Percentiles rank a stretch among this genome's conserved stretches.
Evolutionary conservation across 1,140 invertebrate species (phyloP).

Genomic region (Choristoneura fumiferana): DNA sequence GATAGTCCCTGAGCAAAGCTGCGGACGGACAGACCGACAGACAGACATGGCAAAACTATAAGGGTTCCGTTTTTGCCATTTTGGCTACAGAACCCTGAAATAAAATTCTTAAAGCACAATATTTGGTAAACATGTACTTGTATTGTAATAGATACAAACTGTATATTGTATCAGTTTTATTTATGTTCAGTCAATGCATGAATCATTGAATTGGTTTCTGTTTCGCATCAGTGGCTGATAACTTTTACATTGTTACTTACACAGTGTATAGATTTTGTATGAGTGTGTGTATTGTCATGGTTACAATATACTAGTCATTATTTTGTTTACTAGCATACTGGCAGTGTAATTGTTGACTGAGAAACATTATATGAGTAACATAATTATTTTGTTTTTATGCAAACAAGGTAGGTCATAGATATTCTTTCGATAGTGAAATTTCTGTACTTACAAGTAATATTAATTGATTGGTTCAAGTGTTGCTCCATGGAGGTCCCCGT

Average conservation of each 20-base stretch:
- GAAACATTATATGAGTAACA: background rate
- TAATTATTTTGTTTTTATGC: background rate
- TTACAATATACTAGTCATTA: slow-evolving; percentile 2
- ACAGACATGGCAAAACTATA: too few relatives aligned
- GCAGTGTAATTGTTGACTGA: background rate
- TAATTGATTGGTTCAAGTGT: too few relatives aligned
- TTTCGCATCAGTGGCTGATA: slow-evolving; percentile 5
- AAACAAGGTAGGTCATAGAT: background rate
- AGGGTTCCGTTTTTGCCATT: too few relatives aligned
- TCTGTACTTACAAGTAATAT: too few relatives aligned
- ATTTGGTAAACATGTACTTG: too few relatives aligned
- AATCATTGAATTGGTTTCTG: background rate
- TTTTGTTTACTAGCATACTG: slow-evolving; percentile 2
- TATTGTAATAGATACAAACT: slow-evolving; percentile 3
- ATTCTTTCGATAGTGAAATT: too few relatives aligned
- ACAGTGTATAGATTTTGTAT: background rate
- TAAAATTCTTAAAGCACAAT: too few relatives aligned
- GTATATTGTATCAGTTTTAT: background rate
- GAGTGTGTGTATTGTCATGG: background rate
- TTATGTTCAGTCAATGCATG: too few relatives aligned
- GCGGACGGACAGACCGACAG: too few relatives aligned
- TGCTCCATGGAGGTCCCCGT: too few relatives aligned
- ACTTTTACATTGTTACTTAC: slow-evolving; percentile 9
- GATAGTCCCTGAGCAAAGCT: too few relatives aligned
- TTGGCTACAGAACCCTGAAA: too few relatives aligned